phyloP scores from a whole-genome alignment of 1,140 invertebrate species.

The Aphaenogaster rudis region DNA sequence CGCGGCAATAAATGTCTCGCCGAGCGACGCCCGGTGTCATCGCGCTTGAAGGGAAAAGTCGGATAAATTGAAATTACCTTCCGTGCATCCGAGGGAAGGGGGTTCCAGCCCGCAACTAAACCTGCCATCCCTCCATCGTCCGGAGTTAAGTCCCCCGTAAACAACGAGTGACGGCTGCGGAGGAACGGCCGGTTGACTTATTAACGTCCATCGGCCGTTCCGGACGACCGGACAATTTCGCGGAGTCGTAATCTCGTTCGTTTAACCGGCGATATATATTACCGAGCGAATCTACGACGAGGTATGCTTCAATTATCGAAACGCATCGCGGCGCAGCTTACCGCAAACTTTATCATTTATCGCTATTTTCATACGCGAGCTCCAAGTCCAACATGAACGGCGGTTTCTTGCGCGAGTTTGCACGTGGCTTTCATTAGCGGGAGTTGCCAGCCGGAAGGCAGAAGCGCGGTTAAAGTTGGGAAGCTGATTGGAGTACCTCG shows the following conservation, averaged over 20 bases:
- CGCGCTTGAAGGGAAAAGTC: conserved; percentile 46
- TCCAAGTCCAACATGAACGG: conserved; percentile 23
- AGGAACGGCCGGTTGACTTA: conserved; percentile 66
- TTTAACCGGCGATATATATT: not conserved
- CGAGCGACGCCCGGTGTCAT: conserved; percentile 21
- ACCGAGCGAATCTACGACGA: not conserved
- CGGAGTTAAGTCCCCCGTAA: conserved; percentile 65
- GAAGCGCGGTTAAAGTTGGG: conserved; percentile 59
- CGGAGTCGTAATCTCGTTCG: not conserved
- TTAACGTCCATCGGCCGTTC: conserved; percentile 32
- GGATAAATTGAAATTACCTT: conserved; percentile 76
- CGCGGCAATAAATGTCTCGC: conserved; percentile 77
- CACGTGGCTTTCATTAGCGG: conserved; percentile 54
- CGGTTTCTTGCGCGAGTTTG: conserved; percentile 55
- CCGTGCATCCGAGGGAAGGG: not conserved
- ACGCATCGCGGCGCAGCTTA: not conserved
- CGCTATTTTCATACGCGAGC: conserved; percentile 73
- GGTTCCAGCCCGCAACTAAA: not conserved
- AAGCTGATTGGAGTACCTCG: conserved; percentile 56
- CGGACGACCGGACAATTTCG: not conserved
- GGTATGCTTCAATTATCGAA: conserved; percentile 14
- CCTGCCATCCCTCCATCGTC: not conserved
- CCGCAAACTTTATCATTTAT: conserved; percentile 37
- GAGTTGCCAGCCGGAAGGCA: conserved; percentile 58
- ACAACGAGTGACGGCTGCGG: conserved; percentile 73